Percentiles rank a stretch among this genome's conserved stretches.
phyloP scores from a whole-genome alignment of 2,888 invertebrate genomes.

The Subacronicta megacephala region DNA sequence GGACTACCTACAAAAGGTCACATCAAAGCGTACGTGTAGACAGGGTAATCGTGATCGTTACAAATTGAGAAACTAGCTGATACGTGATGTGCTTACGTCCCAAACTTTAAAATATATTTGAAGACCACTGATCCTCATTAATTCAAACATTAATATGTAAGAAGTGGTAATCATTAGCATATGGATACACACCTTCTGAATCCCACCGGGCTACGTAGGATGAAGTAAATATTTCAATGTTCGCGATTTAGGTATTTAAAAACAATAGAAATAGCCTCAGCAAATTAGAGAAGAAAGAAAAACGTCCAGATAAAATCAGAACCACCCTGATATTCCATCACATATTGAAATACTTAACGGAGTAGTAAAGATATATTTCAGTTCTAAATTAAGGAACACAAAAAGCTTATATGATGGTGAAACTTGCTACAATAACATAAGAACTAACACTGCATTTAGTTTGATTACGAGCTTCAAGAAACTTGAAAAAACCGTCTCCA shows the following conservation, averaged over 20 bases:
- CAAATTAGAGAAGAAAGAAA: no score
- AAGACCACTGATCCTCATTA: slow-evolving; percentile 20
- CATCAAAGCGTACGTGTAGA: slow-evolving; percentile 55
- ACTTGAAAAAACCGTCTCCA: no score
- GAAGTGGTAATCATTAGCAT: not conserved
- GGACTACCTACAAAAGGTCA: slow-evolving; percentile 67
- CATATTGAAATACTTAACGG: slow-evolving; percentile 10
- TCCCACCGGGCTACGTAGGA: not conserved
- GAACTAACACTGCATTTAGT: not conserved
- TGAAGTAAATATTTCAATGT: no score
- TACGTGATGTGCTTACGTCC: slow-evolving; percentile 52
- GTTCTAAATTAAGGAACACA: slow-evolving; percentile 15
- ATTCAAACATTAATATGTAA: slow-evolving; percentile 6
- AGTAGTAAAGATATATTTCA: slow-evolving; percentile 25
- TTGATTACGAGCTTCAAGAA: slow-evolving; percentile 4
- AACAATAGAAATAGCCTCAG: no score
- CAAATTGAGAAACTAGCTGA: slow-evolving; percentile 60
- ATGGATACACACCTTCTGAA: not conserved
- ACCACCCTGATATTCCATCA: slow-evolving; percentile 17
- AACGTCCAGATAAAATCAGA: no score
- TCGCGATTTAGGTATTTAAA: no score
- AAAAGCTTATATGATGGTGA: slow-evolving; percentile 22
- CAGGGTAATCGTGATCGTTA: slow-evolving; percentile 53
- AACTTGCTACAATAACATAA: no score
- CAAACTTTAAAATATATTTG: slow-evolving; percentile 27